Base-by-base conservation (phyloP, 2,113 vertebrate species). In the Sitta europaea region DNA sequence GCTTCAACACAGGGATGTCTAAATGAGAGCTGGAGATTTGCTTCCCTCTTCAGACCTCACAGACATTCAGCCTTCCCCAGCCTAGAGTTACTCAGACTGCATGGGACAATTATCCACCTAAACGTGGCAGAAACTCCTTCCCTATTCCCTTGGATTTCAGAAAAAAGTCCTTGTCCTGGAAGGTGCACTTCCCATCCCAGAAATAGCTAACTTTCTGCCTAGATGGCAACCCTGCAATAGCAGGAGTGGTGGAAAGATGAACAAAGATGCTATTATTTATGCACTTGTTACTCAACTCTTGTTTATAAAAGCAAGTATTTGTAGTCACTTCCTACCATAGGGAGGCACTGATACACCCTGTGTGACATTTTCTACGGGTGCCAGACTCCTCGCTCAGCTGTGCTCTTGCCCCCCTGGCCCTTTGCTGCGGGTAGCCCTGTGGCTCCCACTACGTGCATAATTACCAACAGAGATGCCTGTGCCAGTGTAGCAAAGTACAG, bases 141-240 rank as follows among this genome's bases (percentile, higher is more conserved):
- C 61, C 11, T 54, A 28, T 59, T 82, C 36, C 35, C 1, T 0
- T 31, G 54, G 12, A 22, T 68, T 83, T 92, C 3, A 6, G 67
- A 62, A 33, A 72, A 74, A 40, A 51, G 24, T 42, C 36, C 18
- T 82, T 4, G 1, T 54, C 51, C 67, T 15, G 62, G 36, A 59
- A 21, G 21, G 47, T 83, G 36, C 16, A 4, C 13, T 63, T 50
- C 35, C 42, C 50, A 29, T 71, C 55, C 36, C 20, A 59, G 73
- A 71, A 13, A 31, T 6, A 59, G 38, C 29, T 21, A 31, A 29
- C 54, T 42, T 80, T 65, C 51, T 74, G 38, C 55, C 55, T 19
- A 36, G 33, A 48, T 0, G 2, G 43, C 27, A 75, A 13, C 8
- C 0, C 18, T 40, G n/a, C 61, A 33, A 17, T 3, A 59, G 63